These are phyloP conservation scores for Gymnocypris eckloni DNA, from an alignment of 2,797 vertebrate genomes.

Conservation along the genomic window DNA sequence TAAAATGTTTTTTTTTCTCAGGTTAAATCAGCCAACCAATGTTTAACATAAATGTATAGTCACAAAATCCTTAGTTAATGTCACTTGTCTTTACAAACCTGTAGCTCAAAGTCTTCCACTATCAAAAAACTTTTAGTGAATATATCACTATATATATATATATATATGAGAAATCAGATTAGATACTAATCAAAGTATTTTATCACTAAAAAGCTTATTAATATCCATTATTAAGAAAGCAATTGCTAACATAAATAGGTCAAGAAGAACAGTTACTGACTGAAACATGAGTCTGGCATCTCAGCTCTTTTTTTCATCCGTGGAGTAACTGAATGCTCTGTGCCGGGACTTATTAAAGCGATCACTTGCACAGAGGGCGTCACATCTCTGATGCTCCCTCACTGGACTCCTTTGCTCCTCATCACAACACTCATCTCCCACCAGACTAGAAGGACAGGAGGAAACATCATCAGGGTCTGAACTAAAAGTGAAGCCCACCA, in stretches of 20 bases:
- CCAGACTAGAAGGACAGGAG: neutral
- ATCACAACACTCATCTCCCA: conserved; percentile 1
- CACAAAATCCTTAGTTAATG: conserved; percentile 20
- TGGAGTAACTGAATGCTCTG: conserved; percentile 60
- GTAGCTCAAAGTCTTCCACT: conserved; percentile 58
- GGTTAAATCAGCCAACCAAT: conserved; percentile 25
- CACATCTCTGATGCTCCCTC: conserved; percentile 13
- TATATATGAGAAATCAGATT: conserved; percentile 1
- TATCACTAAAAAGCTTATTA: conserved; percentile 1
- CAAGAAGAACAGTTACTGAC: conserved; percentile 62
- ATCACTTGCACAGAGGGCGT: neutral
- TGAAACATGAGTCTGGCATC: conserved; percentile 63
- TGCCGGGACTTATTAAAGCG: conserved; percentile 1
- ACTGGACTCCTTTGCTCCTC: neutral
- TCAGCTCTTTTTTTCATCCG: conserved; percentile 10
- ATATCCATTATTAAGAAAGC: neutral
- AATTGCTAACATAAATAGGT: conserved; percentile 62
- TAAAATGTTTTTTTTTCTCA: conserved; percentile 21
- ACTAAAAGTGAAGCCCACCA: neutral
- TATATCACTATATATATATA: neutral
- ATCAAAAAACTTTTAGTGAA: conserved; percentile 22
- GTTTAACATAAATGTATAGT: conserved; percentile 2
- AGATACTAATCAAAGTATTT: neutral
- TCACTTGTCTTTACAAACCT: conserved; percentile 57
- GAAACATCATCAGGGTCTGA: conserved; percentile 15